These are phyloP conservation scores for Motacilla tschutschensis DNA, from an alignment of 2,113 vertebrate species.

Conservation along the genomic window DNA sequence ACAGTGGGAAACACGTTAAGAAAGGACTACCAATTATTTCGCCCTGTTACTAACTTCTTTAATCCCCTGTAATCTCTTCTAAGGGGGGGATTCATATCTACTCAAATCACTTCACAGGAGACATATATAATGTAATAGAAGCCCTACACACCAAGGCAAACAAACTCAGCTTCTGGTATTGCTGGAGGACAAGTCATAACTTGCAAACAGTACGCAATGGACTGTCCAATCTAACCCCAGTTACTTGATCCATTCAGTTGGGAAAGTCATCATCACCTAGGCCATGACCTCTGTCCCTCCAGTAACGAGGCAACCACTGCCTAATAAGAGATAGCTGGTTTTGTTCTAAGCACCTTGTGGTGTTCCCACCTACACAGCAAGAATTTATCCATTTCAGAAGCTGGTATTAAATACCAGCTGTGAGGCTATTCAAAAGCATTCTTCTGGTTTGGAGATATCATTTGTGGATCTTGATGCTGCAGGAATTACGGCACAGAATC, in stretches of 20 bases:
- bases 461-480: background rate
- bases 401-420: background rate
- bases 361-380: background rate
- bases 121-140: conserved; percentile 2
- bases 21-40: conserved; percentile 38
- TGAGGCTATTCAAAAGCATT: background rate
- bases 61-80: conserved; percentile 53
- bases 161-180: background rate
- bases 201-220: background rate
- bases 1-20: conserved; percentile 56
- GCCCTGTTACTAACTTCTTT: conserved; percentile 21
- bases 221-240: background rate
- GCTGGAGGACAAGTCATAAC: background rate
- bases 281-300: background rate
- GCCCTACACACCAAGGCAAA: background rate
- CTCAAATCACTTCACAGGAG: conserved; percentile 34
- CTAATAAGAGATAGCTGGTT: background rate
- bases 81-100: conserved; percentile 8
- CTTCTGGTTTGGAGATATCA: background rate
- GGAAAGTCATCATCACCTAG: background rate
- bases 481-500: background rate
- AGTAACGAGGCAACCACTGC: background rate
- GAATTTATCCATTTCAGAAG: background rate
- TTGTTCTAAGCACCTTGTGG: background rate
- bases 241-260: background rate